These are phyloP conservation scores for Ennomos erosarius DNA, from an alignment of 2,888 invertebrate species.

Conservation along the genomic window DNA sequence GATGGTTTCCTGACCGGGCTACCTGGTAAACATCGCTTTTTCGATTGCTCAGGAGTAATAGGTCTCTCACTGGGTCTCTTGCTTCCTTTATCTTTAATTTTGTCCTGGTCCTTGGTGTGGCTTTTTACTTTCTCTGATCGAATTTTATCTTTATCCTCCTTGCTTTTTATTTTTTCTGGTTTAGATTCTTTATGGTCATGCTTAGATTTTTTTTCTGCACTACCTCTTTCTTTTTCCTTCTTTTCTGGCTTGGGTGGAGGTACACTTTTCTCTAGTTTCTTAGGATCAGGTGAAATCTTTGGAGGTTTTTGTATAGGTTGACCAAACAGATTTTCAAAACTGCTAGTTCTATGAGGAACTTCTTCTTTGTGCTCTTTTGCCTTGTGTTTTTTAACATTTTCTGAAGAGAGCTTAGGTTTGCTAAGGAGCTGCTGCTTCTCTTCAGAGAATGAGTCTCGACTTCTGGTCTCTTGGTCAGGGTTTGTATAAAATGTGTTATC, in stretches of 20 bases:
- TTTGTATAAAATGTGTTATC: constrained; percentile 78
- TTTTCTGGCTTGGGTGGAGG: constrained; percentile 77
- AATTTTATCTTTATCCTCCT: constrained; percentile 79
- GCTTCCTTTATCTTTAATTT: constrained; percentile 82
- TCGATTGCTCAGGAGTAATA: constrained; percentile 70
- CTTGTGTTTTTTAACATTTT: constrained; percentile 86
- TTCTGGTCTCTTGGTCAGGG: constrained; percentile 83
- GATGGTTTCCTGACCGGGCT: constrained; percentile 68
- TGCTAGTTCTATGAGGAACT: constrained; percentile 83
- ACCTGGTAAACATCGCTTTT: constrained; percentile 61
- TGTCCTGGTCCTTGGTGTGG: constrained; percentile 85
- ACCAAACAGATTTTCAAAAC: constrained; percentile 93
- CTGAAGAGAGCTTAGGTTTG: constrained; percentile 89
- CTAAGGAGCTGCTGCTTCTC: constrained; percentile 87
- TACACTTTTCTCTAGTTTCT: constrained; percentile 75
- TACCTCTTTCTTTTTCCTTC: constrained; percentile 83
- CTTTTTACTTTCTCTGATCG: constrained; percentile 79
- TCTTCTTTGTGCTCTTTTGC: constrained; percentile 84
- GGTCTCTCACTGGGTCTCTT: constrained; percentile 77
- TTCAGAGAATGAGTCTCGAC: constrained; percentile 84
- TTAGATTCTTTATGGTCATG: constrained; percentile 79
- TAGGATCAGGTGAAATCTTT: constrained; percentile 88
- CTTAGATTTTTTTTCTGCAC: constrained; percentile 78
- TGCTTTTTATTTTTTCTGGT: constrained; percentile 74
- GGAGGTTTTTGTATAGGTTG: constrained; percentile 91